Percentiles rank a stretch among this genome's conserved stretches.
These are phyloP conservation scores for Bambusicola thoracicus DNA, from an alignment of 2,113 vertebrate species.

Conservation along the genomic window DNA sequence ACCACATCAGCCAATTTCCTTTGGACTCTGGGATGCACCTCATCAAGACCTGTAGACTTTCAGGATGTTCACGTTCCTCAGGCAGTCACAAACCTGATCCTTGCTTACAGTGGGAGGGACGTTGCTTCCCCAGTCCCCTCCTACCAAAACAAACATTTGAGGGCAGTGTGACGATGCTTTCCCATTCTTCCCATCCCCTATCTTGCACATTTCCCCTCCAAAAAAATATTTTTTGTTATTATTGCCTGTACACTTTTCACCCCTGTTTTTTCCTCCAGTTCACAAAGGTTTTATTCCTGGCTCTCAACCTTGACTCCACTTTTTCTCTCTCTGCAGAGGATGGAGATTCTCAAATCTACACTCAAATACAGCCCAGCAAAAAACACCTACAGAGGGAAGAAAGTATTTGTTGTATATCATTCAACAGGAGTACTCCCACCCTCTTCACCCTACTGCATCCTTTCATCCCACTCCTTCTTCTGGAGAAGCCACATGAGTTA, in stretches of 20 bases:
- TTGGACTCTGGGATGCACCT: too few species aligned
- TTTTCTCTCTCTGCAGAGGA: background rate
- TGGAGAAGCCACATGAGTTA: background rate
- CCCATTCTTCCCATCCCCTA: too few species aligned
- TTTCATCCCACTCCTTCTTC: background rate
- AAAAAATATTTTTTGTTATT: background rate
- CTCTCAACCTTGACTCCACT: background rate
- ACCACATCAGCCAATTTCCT: too few species aligned
- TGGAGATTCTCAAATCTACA: background rate
- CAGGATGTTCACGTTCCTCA: too few species aligned
- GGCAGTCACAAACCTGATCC: too few species aligned
- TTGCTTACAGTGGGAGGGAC: too few species aligned
- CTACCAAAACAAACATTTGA: too few species aligned
- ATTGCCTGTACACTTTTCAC: background rate
- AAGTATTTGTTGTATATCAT: accelerated
- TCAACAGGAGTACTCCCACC: background rate
- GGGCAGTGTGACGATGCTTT: background rate
- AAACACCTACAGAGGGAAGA: background rate
- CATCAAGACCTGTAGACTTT: too few species aligned
- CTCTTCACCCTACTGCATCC: background rate
- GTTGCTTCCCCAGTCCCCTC: too few species aligned
- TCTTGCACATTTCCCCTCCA: background rate
- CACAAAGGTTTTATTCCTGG: background rate
- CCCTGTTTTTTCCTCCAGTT: background rate
- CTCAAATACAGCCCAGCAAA: background rate